These are phyloP conservation scores for Mechanitis messenoides DNA, from an alignment of 2,888 invertebrate genomes.

Conservation along the genomic window DNA sequence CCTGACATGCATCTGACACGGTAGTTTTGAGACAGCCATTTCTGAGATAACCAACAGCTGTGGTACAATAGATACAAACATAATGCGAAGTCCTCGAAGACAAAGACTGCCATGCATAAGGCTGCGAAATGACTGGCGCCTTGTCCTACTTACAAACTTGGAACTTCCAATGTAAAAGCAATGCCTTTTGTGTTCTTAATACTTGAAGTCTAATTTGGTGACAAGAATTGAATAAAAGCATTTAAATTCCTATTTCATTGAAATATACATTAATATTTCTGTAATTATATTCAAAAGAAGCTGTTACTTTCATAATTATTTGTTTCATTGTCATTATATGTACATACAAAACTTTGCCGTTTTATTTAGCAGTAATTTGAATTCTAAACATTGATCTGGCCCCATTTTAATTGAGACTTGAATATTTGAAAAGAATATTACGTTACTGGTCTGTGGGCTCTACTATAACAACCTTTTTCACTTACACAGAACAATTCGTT, in stretches of 20 bases:
- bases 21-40: constrained; percentile 21
- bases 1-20: constrained; percentile 9
- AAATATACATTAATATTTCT: too few species aligned
- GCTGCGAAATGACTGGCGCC: constrained; percentile 19
- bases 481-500: constrained; percentile 20
- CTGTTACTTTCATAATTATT: too few species aligned
- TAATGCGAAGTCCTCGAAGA: constrained; percentile 24
- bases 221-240: not conserved
- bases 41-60: constrained; percentile 24
- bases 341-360: too few species aligned
- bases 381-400: too few species aligned
- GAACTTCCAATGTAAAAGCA: constrained; percentile 5
- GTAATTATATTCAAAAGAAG: too few species aligned
- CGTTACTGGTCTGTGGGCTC: not conserved
- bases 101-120: constrained; percentile 18
- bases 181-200: constrained; percentile 6
- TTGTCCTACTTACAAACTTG: constrained; percentile 22
- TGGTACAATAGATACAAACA: constrained; percentile 23
- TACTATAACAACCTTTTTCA: constrained; percentile 17
- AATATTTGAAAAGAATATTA: constrained; percentile 7
- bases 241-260: not conserved
- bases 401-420: not conserved
- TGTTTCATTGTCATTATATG: too few species aligned
- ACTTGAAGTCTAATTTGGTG: not conserved
- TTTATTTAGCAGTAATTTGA: too few species aligned